Evolutionary conservation across 1,140 invertebrate species (phyloP).

Genomic region (Temnothorax curvispinosus): DNA sequence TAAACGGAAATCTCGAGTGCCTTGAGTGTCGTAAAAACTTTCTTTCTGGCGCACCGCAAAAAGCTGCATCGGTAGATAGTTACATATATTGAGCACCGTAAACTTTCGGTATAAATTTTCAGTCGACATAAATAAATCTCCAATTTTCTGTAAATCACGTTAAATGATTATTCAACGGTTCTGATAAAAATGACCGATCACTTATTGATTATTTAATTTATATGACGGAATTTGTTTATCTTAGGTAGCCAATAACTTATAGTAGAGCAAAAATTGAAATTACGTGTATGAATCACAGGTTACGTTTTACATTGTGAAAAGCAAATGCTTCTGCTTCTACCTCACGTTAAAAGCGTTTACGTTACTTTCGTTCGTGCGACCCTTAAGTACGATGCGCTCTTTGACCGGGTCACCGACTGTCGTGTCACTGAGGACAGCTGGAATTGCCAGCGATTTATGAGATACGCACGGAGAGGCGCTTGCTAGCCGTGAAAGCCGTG

Average conservation of each 20-base stretch:
- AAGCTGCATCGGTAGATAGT: not conserved
- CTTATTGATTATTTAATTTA: not conserved
- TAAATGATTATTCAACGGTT: not conserved
- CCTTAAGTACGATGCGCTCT: not conserved
- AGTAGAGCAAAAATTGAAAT: too few species aligned
- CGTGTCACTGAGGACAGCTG: constrained; percentile 58
- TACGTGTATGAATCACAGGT: not conserved
- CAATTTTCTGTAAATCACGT: not conserved
- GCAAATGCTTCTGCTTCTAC: not conserved
- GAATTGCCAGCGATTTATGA: constrained; percentile 63
- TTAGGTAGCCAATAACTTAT: not conserved
- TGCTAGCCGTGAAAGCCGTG: constrained; percentile 17
- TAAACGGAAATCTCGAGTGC: constrained; percentile 54
- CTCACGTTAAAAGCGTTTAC: not conserved
- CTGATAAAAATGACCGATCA: not conserved
- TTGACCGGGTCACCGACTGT: not conserved
- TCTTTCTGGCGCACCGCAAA: not conserved
- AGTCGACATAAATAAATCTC: not conserved
- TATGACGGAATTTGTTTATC: not conserved
- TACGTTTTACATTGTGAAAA: not conserved
- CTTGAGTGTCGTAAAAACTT: constrained; percentile 42
- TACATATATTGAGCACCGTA: not conserved
- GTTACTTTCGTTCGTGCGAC: not conserved
- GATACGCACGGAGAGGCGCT: not conserved
- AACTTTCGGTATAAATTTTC: not conserved